Evolutionary conservation across 2,797 vertebrate species (phyloP).

Genomic region (Leptodactylus fallax): DNA sequence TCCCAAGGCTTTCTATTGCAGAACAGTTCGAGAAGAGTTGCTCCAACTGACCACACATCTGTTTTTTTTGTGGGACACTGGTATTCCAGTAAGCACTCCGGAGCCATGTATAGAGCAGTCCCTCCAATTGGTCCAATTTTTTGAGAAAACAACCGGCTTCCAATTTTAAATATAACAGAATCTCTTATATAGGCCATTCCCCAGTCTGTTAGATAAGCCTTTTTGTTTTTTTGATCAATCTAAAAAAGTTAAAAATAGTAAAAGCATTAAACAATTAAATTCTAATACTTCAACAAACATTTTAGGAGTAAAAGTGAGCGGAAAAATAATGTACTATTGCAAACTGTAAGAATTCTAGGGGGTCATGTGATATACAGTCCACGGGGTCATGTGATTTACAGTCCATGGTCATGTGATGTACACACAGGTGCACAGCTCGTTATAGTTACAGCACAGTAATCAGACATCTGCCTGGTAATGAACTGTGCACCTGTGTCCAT

Average conservation of each 20-base stretch:
- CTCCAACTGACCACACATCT: neutral
- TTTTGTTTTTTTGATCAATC: neutral
- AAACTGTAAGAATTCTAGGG: no score
- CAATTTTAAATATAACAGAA: neutral
- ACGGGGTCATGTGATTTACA: no score
- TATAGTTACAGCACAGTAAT: no score
- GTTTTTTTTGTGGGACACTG: neutral
- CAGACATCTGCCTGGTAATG: no score
- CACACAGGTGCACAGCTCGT: no score
- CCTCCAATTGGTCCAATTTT: neutral
- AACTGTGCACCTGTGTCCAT: no score
- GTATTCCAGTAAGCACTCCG: neutral
- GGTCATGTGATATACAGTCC: no score
- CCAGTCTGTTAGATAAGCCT: neutral
- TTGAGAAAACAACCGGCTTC: neutral
- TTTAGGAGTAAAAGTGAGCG: no score
- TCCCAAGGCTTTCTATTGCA: neutral
- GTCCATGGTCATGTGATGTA: no score
- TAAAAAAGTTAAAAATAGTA: neutral
- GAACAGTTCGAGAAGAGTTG: neutral
- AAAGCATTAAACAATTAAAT: no score
- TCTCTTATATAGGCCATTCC: neutral
- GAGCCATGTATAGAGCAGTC: neutral
- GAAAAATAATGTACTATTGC: no score
- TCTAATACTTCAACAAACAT: no score